Conservation (phyloP, 2,888 invertebrate genomes). For the Hirudinaria manillensis region DNA sequence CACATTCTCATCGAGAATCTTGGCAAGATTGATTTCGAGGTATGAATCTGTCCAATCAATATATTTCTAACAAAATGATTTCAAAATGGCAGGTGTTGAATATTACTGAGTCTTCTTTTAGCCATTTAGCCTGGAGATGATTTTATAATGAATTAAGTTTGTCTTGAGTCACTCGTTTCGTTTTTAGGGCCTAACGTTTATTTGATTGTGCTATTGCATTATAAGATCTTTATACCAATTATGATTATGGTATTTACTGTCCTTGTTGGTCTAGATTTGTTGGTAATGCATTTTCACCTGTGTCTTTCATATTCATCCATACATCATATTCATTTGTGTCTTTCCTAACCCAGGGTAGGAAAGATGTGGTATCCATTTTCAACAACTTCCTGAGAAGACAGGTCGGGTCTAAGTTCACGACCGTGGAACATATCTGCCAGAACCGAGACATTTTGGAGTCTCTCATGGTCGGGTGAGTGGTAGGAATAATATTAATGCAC, state of each 20-base stretch:
- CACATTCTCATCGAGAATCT: slow-evolving; percentile 81
- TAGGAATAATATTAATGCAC: too few species aligned
- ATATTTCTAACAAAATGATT: not conserved
- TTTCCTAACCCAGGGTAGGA: slow-evolving; percentile 71
- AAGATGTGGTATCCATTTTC: slow-evolving; percentile 98
- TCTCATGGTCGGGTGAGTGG: slow-evolving; percentile 78
- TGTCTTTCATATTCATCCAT: too few species aligned
- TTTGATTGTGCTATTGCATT: too few species aligned
- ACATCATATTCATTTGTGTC: too few species aligned
- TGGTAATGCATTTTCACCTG: too few species aligned
- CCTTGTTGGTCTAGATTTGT: too few species aligned
- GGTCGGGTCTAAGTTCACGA: slow-evolving; percentile 81
- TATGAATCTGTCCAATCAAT: slow-evolving; percentile 46
- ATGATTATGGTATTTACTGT: too few species aligned
- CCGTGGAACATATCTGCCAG: slow-evolving; percentile 93
- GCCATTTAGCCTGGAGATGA: too few species aligned
- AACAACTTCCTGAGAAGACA: slow-evolving; percentile 96
- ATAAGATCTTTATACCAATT: too few species aligned
- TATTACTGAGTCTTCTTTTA: not conserved
- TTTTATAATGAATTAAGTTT: too few species aligned
- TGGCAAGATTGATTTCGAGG: slow-evolving; percentile 69
- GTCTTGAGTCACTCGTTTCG: too few species aligned
- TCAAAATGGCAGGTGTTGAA: not conserved
- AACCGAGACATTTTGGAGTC: slow-evolving; percentile 94
- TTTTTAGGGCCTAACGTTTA: too few species aligned